Conservation (phyloP, 2,888 invertebrate species). For the Drosophila paranaensis region DNA sequence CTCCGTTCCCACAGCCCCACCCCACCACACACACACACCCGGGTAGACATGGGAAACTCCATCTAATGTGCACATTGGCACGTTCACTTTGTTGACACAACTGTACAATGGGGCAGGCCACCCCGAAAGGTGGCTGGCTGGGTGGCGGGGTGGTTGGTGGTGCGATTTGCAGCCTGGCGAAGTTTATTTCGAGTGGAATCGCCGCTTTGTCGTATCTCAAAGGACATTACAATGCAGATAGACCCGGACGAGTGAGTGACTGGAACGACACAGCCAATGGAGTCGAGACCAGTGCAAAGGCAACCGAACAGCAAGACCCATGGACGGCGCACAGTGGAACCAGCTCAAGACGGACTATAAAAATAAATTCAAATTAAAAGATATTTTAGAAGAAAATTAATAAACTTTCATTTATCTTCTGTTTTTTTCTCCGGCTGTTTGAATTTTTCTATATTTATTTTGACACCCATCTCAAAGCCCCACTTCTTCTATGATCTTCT, state of each 20-base stretch:
- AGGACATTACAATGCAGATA: conserved; percentile 81
- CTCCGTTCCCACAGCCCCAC: neutral
- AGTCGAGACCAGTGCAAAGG: conserved; percentile 47
- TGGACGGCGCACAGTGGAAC: conserved; percentile 38
- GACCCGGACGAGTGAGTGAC: conserved; percentile 69
- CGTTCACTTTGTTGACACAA: conserved; percentile 79
- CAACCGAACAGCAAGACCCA: conserved; percentile 24
- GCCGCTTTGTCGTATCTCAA: conserved; percentile 77
- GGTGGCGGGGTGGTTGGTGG: no score
- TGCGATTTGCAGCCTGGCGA: conserved; percentile 43
- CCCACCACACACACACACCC: neutral
- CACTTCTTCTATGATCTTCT: no score
- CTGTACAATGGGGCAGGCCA: conserved; percentile 55
- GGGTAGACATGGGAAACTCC: conserved; percentile 47
- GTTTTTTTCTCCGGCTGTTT: no score
- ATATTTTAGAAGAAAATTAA: no score
- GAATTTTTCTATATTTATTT: no score
- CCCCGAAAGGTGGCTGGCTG: neutral
- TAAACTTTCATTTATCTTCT: no score
- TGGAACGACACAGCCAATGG: conserved; percentile 65
- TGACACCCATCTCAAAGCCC: no score
- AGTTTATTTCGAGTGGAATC: conserved; percentile 80
- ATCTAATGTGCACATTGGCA: conserved; percentile 80
- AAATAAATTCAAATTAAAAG: no score
- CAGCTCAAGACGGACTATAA: neutral